Evolutionary conservation across 2,113 vertebrate genomes (phyloP), one percentile per base, ranked within the genome.

Genomic region (Alexandromys fortis): DNA sequence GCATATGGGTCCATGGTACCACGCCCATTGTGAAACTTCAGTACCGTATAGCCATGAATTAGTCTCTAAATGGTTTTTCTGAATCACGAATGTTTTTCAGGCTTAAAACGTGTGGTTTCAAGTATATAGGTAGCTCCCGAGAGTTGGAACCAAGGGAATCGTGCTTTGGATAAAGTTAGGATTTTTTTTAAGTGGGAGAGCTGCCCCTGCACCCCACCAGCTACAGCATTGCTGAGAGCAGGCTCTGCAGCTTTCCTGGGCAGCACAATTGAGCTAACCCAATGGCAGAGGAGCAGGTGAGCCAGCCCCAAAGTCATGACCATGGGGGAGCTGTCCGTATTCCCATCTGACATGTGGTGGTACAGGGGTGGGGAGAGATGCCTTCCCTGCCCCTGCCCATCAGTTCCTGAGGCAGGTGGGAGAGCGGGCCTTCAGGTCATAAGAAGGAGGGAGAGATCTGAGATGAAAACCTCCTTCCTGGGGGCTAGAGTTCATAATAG

Each of bases 21-120:
- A 45, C 4, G 38, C 1, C 14, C 7, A 24, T 8, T n/a, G 33
- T 63, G 58, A 4, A 24, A 16, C 10, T 6, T 11, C 30, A 86
- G 28, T 24, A 21, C 35, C 42, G 7, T 49, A 0, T 3, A 22
- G 28, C 42, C 63, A 86, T 79, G 3, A 55, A 78, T 0, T 72
- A 65, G 16, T 21, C n/a, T 58, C 28, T 65, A 85, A 86, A 63
- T 3, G 0, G 7, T 26, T 91, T 12, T 55, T 73, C 86, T 45
- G 94, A 86, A 73, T 6, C 72, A 42, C 5, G 87, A 89, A 7
- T 1, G 11, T 83, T 92, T 96, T 83, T 91, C 4, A 42, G 7
- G 65, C 13, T 91, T 82, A 86, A 94, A 91, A 82, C 42, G 11
- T 21, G 19, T 75, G 67, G 88, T 78, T 96, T 89, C 65, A 90